These are phyloP conservation scores for Thyatira batis DNA, from an alignment of 2,888 invertebrate species.

Conservation along the genomic window DNA sequence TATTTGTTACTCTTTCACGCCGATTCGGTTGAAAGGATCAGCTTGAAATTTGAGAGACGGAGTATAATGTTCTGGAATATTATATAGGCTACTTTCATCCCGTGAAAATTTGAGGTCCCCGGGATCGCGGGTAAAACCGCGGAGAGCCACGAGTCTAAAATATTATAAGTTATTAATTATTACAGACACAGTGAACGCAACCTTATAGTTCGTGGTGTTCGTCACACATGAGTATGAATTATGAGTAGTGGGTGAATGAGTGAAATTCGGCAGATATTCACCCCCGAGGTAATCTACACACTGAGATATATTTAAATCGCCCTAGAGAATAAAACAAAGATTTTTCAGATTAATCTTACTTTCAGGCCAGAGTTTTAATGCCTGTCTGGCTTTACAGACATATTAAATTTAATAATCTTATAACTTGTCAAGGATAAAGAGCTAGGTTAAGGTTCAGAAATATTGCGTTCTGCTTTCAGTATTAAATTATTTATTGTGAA, in stretches of 20 bases:
- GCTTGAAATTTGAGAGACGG: no score
- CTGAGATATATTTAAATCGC: background rate
- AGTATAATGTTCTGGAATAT: no score
- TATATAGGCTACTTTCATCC: no score
- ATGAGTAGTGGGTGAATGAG: slow-evolving; percentile 37
- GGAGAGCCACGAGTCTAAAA: no score
- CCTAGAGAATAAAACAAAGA: background rate
- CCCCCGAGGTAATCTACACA: background rate
- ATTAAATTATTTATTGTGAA: no score
- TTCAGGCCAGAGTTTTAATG: background rate
- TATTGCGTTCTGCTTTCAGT: no score
- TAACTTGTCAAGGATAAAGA: background rate
- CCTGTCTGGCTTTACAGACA: background rate
- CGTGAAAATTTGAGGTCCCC: no score
- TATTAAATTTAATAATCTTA: background rate
- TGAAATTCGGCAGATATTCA: slow-evolving; percentile 27
- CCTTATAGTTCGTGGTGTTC: slow-evolving; percentile 37
- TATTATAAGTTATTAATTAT: background rate
- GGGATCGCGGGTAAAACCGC: no score
- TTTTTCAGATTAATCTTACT: background rate
- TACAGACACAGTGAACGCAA: slow-evolving; percentile 21
- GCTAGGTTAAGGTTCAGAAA: background rate
- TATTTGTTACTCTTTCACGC: no score
- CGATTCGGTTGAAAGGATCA: no score
- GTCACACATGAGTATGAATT: slow-evolving; percentile 44